These are phyloP conservation scores for Caracal caracal DNA, from an alignment of 2,113 vertebrate genomes.

Conservation along the genomic window DNA sequence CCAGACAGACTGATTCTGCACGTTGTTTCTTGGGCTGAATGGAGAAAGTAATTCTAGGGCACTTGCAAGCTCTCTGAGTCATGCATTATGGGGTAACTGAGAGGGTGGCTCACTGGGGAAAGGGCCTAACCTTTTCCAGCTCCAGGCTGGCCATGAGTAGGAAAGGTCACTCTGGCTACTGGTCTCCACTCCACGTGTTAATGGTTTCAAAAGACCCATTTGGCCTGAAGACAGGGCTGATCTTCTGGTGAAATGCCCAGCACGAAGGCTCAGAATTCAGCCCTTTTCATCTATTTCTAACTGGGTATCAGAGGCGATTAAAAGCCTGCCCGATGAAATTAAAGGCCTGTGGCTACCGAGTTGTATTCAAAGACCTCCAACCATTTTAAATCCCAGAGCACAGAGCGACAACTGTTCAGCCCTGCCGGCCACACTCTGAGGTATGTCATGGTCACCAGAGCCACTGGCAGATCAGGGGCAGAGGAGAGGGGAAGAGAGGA, in stretches of 20 bases:
- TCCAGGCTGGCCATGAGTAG: not conserved
- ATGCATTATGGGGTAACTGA: not conserved
- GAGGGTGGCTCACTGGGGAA: not conserved
- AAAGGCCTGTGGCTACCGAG: not conserved
- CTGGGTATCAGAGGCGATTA: not conserved
- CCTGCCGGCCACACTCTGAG: not conserved
- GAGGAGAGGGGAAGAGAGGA: not conserved
- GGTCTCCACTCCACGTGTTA: not conserved
- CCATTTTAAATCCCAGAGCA: not conserved
- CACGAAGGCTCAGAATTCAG: not conserved
- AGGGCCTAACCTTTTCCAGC: not conserved
- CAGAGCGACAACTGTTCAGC: not conserved
- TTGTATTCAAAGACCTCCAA: not conserved
- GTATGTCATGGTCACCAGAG: no score
- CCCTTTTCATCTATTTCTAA: not conserved
- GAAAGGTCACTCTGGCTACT: not conserved
- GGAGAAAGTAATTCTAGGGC: slow-evolving; percentile 39
- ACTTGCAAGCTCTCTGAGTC: slow-evolving; percentile 19
- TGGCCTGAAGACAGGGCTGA: not conserved
- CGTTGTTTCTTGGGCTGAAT: not conserved
- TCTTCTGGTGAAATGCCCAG: not conserved
- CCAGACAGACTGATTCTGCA: slow-evolving; percentile 18
- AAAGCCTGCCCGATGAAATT: not conserved
- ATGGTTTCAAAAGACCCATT: not conserved
- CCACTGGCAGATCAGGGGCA: not conserved